Conservation (phyloP, 2,888 invertebrate genomes). For the Conus canariensis region DNA sequence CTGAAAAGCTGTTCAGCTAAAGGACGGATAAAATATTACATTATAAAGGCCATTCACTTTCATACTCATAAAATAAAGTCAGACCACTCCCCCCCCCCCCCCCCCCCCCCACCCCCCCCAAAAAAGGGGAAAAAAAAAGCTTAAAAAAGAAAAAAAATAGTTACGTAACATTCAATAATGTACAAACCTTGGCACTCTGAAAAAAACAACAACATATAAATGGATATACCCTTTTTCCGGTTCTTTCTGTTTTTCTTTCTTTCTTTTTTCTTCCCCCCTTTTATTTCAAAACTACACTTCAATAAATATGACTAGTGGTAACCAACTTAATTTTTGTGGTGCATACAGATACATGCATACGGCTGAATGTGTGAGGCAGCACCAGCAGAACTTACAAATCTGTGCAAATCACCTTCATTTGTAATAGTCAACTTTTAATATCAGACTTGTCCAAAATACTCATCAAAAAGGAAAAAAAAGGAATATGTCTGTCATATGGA, state of each 20-base stretch:
- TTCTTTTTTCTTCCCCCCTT: too few relatives aligned
- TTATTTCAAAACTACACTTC: too few relatives aligned
- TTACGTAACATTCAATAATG: neutral
- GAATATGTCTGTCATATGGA: too few relatives aligned
- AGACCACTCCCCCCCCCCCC: too few relatives aligned
- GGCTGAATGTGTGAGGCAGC: too few relatives aligned
- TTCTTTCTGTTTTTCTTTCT: neutral
- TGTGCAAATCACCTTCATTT: neutral
- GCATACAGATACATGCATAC: neutral
- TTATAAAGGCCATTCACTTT: neutral
- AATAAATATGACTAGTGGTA: too few relatives aligned
- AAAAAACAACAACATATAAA: constrained; percentile 17
- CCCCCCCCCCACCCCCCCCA: neutral
- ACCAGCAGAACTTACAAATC: too few relatives aligned
- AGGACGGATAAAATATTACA: neutral
- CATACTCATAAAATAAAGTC: neutral
- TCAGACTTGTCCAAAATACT: too few relatives aligned
- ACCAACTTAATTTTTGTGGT: neutral
- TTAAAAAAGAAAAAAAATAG: neutral
- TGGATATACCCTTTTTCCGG: neutral
- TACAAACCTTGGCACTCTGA: constrained; percentile 7
- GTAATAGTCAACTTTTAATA: neutral
- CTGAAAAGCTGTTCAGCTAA: constrained; percentile 10
- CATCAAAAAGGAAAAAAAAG: neutral
- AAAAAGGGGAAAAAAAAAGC: neutral